A percentile compares a stretch with the other conserved stretches of the same genome.
phyloP scores from a whole-genome alignment of 1,140 invertebrate genomes.

The Brachionus manjavacas region DNA sequence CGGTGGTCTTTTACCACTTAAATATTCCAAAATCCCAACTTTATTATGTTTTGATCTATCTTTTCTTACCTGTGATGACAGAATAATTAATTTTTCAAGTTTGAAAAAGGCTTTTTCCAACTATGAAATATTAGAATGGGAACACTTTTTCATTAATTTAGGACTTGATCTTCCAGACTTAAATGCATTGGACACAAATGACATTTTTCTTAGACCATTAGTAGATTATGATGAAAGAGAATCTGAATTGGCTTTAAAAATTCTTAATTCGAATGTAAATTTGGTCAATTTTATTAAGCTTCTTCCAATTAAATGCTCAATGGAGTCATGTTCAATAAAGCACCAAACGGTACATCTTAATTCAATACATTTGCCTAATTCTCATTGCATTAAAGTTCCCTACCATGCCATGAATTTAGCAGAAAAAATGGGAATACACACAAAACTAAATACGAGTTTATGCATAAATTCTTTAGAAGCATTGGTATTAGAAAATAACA shows the following conservation, averaged over 20 bases:
- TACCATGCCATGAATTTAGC: not conserved
- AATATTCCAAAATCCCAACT: not conserved
- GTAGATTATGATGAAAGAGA: not conserved
- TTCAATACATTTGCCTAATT: not conserved
- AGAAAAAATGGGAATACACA: not conserved
- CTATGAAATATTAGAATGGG: not conserved
- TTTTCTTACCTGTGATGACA: not conserved
- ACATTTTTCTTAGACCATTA: not conserved
- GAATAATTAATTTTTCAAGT: not conserved
- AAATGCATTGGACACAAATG: not conserved
- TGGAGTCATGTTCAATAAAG: not conserved
- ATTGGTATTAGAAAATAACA: not conserved
- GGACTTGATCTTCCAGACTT: not conserved
- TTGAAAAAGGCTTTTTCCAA: not conserved
- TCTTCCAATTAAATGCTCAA: not conserved
- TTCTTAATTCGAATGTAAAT: not conserved
- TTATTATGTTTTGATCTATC: not conserved
- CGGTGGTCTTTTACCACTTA: not conserved
- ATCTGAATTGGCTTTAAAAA: not conserved
- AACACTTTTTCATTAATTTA: conserved; percentile 1
- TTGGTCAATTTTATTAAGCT: not conserved
- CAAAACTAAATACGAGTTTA: not conserved
- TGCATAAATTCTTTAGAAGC: not conserved
- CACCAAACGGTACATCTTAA: not conserved
- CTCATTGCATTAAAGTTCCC: not conserved